Evolutionary conservation across 2,888 invertebrate genomes (phyloP), one percentile per base, ranked within the genome.

Genomic region (Pachycephus smyrnensis): DNA sequence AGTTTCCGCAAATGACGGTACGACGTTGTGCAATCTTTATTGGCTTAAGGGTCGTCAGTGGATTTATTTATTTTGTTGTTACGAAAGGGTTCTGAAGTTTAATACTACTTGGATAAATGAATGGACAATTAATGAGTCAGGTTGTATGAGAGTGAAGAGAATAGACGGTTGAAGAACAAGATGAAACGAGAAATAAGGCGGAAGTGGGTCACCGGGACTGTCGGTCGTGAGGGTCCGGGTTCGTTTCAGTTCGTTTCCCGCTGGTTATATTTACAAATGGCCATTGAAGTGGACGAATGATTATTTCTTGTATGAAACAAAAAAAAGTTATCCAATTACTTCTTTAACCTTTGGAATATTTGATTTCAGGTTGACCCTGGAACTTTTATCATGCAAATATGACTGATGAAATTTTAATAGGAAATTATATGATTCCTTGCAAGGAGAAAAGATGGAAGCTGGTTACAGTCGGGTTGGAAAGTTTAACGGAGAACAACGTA

Each of bases 221-320:
- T 85, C 86, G 87, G 87, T 88, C 87, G 86, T 78, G 35, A 84
- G 85, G 82, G 86, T 88, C 88, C 88, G 88, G 88, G 88, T 88
- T 88, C 86, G 77, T 82, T 83, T 86, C 82, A 15, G 40, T 40
- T 40, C 40, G 40, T 9, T 55, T 55, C 40, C 23, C 40, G 40
- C 15, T 55, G 40, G 40, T 55, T 55, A 55, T 6, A 55, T 55
- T 55, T 55, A 55, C 23, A 23, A 55, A 55, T 55, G 40, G 40
- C 40, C 40, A 55, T 55, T 55, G 23, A 15, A 55, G 40, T 23
- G 23, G 15, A 55, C 15, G 40, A 55, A 23, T 23, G 40, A 55
- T 23, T 15, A 15, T 55, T 55, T 40, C 15, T 15, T 40, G 6
- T 9, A 23, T 15, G 0, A 23, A 9, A 23, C 0, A 55, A 55